Percentiles rank a stretch among this genome's conserved stretches.
Conservation (phyloP, 2,888 invertebrate species). For the Alentia gelatinosa region DNA sequence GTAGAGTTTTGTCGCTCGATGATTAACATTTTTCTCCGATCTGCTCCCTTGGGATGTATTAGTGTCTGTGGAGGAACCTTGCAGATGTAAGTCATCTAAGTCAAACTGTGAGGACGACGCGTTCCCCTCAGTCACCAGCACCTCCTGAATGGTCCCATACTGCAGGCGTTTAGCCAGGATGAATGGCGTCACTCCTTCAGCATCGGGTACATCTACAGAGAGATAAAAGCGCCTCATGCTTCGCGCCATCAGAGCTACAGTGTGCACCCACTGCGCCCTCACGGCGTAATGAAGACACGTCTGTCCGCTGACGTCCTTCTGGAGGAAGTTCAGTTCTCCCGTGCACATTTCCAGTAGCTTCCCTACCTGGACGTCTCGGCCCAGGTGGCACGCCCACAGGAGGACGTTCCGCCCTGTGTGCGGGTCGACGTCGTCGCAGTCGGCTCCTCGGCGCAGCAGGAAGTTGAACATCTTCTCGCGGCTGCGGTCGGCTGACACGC, state of each 20-base stretch:
- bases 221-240: slow-evolving; percentile 3
- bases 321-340: slow-evolving; percentile 17
- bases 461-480: slow-evolving; percentile 47
- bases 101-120: slow-evolving; percentile 32
- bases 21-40: no score
- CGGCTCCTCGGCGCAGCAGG: slow-evolving; percentile 21
- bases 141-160: background rate
- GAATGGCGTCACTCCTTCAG: background rate
- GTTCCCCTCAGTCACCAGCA: background rate
- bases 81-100: background rate
- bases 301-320: background rate
- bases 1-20: no score
- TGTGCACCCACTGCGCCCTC: background rate
- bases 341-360: background rate
- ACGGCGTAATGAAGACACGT: slow-evolving; percentile 17
- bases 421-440: background rate
- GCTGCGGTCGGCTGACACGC: background rate
- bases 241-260: background rate
- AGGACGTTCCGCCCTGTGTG: slow-evolving; percentile 22
- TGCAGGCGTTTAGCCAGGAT: slow-evolving; percentile 7
- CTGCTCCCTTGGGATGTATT: no score
- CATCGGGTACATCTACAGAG: slow-evolving; percentile 35
- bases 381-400: slow-evolving; percentile 37
- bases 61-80: background rate
- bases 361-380: background rate